Evolutionary conservation across 2,888 invertebrate species (phyloP).

Genomic region (Aspidiotus destructor): DNA sequence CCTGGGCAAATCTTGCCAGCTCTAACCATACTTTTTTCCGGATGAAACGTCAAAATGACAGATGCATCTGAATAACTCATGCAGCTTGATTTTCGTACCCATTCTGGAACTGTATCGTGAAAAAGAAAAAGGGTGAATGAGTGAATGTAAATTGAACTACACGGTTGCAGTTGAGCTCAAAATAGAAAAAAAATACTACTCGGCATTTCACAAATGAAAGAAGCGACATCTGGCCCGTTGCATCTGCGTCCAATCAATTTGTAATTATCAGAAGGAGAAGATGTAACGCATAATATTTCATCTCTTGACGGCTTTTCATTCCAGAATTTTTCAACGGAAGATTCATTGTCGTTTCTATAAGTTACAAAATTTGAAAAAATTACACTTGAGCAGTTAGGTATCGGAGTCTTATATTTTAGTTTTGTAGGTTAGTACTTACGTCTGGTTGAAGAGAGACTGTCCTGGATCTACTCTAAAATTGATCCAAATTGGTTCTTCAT

Average conservation of each 20-base stretch:
- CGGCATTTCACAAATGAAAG: slow-evolving; percentile 69
- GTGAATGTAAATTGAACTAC: neutral
- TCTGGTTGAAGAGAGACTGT: slow-evolving; percentile 64
- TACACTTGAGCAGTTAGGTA: neutral
- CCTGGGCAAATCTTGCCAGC: slow-evolving; percentile 21
- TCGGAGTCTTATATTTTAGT: neutral
- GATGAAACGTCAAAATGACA: slow-evolving; percentile 62
- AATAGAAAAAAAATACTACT: slow-evolving; percentile 48
- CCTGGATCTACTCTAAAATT: slow-evolving; percentile 63
- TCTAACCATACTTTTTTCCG: slow-evolving; percentile 60
- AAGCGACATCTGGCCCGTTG: slow-evolving; percentile 65
- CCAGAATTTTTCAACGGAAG: slow-evolving; percentile 55
- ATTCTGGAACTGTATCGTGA: slow-evolving; percentile 55
- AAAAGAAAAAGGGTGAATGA: slow-evolving; percentile 30
- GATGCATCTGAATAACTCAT: slow-evolving; percentile 63
- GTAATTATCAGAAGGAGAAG: slow-evolving; percentile 65
- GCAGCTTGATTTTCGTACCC: slow-evolving; percentile 58
- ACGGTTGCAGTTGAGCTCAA: neutral
- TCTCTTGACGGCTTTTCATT: slow-evolving; percentile 56
- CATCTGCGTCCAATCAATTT: slow-evolving; percentile 67
- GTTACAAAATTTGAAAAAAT: slow-evolving; percentile 6
- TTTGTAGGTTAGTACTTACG: slow-evolving; percentile 59
- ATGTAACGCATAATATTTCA: slow-evolving; percentile 60
- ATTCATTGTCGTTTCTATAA: slow-evolving; percentile 22
- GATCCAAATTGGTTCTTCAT: slow-evolving; percentile 67